Evolutionary conservation across 2,888 invertebrate genomes (phyloP).

Genomic region (Polydrusus tereticollis): DNA sequence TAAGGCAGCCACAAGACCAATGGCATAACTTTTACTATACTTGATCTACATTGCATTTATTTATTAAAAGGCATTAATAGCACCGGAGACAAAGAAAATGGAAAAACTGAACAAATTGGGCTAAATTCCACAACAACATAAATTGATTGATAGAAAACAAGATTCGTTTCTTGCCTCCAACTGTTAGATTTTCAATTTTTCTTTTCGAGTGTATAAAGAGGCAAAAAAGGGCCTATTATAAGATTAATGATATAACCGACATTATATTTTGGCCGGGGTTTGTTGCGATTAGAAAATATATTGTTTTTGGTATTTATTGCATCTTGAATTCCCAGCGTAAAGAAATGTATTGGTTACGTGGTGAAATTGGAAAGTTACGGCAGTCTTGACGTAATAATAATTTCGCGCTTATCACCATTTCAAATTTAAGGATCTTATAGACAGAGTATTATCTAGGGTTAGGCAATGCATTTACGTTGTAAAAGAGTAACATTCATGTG

Average conservation of each 20-base stretch:
- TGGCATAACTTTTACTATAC: too few relatives aligned
- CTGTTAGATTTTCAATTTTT: slow-evolving; percentile 46
- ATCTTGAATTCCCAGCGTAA: too few relatives aligned
- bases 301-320: slow-evolving; percentile 39
- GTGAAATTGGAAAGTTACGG: too few relatives aligned
- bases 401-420: too few relatives aligned
- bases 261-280: slow-evolving; percentile 39
- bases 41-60: too few relatives aligned
- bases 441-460: too few relatives aligned
- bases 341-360: too few relatives aligned
- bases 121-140: slow-evolving; percentile 40
- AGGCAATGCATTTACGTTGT: too few relatives aligned
- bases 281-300: slow-evolving; percentile 38
- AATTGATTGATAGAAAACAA: slow-evolving; percentile 39
- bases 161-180: slow-evolving; percentile 41
- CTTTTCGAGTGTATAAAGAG: slow-evolving; percentile 43
- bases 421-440: too few relatives aligned
- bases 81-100: slow-evolving; percentile 23
- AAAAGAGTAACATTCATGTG: too few relatives aligned
- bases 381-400: too few relatives aligned
- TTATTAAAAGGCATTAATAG: slow-evolving; percentile 8
- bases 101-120: slow-evolving; percentile 29
- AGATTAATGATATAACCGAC: slow-evolving; percentile 41
- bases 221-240: slow-evolving; percentile 36
- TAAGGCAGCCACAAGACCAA: too few relatives aligned